Conservation (phyloP, 2,888 invertebrate species). For the Heliothis peltigera region DNA sequence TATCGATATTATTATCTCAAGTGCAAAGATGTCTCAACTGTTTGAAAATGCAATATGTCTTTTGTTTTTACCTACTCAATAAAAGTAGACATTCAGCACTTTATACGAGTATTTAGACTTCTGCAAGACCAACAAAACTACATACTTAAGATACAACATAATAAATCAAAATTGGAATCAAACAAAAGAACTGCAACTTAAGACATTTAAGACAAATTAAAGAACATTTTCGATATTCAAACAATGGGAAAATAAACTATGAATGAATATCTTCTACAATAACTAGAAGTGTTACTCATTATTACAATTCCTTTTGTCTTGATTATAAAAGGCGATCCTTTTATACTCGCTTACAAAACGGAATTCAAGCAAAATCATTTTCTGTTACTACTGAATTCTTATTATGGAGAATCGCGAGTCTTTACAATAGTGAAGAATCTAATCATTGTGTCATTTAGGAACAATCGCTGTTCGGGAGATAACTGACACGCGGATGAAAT, state of each 20-base stretch:
- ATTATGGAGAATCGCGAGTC: slow-evolving; percentile 56
- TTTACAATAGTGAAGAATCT: slow-evolving; percentile 63
- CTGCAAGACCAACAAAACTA: too few species aligned
- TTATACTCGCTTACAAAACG: slow-evolving; percentile 44
- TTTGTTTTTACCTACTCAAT: too few species aligned
- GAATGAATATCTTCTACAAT: slow-evolving; percentile 9
- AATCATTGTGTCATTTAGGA: slow-evolving; percentile 70
- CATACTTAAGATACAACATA: too few species aligned
- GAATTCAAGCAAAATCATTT: slow-evolving; percentile 53
- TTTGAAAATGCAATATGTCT: too few species aligned
- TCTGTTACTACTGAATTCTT: slow-evolving; percentile 61
- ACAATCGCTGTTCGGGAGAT: slow-evolving; percentile 59
- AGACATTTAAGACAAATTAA: too few species aligned
- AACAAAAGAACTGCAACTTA: too few species aligned
- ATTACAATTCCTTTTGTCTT: slow-evolving; percentile 52
- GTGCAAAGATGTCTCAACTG: too few species aligned
- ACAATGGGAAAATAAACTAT: slow-evolving; percentile 28
- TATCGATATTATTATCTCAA: too few species aligned
- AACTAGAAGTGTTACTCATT: slow-evolving; percentile 33
- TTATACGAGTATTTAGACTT: too few species aligned
- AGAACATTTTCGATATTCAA: not conserved
- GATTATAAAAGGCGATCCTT: slow-evolving; percentile 33
- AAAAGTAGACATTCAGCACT: too few species aligned
- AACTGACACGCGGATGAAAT: slow-evolving; percentile 43
- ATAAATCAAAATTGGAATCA: too few species aligned